Evolutionary conservation across 92 coral and sea anemone species (phyloP), one percentile per base, ranked within the genome.

Genomic region (Epizoanthus stellaris): DNA sequence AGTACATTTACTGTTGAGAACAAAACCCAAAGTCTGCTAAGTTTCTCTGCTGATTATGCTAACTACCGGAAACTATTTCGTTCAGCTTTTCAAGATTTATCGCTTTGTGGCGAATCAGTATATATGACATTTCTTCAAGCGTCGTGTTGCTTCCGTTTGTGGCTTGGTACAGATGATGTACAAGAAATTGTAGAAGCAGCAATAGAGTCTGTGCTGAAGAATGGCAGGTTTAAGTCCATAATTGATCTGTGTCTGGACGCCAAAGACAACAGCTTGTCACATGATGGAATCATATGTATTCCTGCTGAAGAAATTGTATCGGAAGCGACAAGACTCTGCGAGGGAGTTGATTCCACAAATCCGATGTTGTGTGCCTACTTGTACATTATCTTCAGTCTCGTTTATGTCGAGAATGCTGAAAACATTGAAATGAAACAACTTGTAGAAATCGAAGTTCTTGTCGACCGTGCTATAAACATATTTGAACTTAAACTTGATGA

Each of bases 101-200:
- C 40, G 43, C 81, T 76, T 39, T 76, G 81, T 11, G 81, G 81
- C n/a, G 81, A 76, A 67, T 39, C 68, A 76, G 61, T 76, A 7
- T 76, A 57, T 17, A 17, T 76, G 43, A 76, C 81, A 0, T 76
- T 59, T 17, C 69, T 76, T 36, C 53, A 76, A 57, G 40, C 81
- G 17, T 76, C 69, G 10, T 15, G 59, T 57, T 76, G 67, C 14
- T 76, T 76, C 57, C 81, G 81, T 16, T 39, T 76, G 4, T 76
- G 68, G 68, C 81, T 76, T 6, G 81, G 81, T 6, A 34, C 34
- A 40, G 30, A 76, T 36, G 81, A 76, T 38, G 81, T 59, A 1
- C 38, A 59, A 7, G 81, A 76, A 5, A 25, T 76, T 3, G 68
- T 76, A 8, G 81, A 76, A 59, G 67, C 23, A 0, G 81, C 81